Conservation (phyloP, 64 coral and sea anemone genomes). For the Porites australiensis region DNA sequence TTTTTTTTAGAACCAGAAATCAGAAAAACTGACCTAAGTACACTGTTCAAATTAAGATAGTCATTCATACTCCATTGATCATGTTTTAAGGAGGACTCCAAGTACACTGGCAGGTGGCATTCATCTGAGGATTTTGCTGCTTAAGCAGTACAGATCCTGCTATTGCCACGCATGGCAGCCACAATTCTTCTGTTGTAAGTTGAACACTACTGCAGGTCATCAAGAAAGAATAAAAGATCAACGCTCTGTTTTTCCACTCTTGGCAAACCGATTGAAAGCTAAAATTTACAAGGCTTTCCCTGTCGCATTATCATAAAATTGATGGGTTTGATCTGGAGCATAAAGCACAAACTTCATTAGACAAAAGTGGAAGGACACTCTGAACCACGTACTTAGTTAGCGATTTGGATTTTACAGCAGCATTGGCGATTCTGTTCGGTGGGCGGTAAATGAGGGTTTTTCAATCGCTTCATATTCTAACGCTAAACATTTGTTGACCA, state of each 20-base stretch:
- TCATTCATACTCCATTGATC: constrained; percentile 70
- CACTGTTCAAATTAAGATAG: not conserved
- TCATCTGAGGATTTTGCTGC: constrained; percentile 72
- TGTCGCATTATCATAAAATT: constrained; percentile 18
- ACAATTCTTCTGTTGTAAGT: not conserved
- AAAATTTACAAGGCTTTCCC: constrained; percentile 30
- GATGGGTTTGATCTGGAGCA: constrained; percentile 46
- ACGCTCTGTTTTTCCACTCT: constrained; percentile 64
- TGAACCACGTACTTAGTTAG: constrained; percentile 16
- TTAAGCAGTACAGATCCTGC: constrained; percentile 70
- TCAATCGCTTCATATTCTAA: constrained; percentile 40
- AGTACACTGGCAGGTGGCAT: constrained; percentile 49
- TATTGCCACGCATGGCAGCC: constrained; percentile 55
- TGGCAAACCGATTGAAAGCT: constrained; percentile 43
- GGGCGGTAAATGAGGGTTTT: constrained; percentile 44
- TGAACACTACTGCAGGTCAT: constrained; percentile 1
- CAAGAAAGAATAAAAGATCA: constrained; percentile 63
- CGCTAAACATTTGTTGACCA: constrained; percentile 17
- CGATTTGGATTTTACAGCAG: constrained; percentile 40
- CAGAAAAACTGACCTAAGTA: no score
- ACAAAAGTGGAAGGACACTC: constrained; percentile 9
- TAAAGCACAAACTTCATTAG: constrained; percentile 36
- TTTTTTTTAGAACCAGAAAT: no score
- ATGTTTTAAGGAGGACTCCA: constrained; percentile 58
- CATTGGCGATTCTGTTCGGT: constrained; percentile 39